Base-by-base conservation (phyloP, 2,113 vertebrate species). In the Globicephala melas region DNA sequence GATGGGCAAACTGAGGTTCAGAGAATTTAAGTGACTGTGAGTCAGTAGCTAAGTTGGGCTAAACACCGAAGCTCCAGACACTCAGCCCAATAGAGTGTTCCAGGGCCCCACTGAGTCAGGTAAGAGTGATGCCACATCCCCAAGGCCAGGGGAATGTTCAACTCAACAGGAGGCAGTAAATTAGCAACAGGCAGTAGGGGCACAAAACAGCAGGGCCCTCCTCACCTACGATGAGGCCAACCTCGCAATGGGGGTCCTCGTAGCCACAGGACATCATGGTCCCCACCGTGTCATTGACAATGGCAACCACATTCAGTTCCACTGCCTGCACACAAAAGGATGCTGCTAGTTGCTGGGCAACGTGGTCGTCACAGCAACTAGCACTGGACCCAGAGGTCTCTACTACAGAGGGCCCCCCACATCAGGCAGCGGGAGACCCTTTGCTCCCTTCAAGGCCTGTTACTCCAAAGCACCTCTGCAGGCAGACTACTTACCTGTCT, bases 261-360 rank as follows among this genome's bases (percentile, higher is more conserved):
- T 99, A 98, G 96, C 98, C 99, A 92, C 98, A 99, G 90, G 99
- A 98, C 98, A 99, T 99, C 99, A 99, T 99, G 93, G 99, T 99
- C 96, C 99, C 99, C 96, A 99, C 99, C 0, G 99, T 99, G 98
- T 99, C 99, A 0, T 99, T 99, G 96, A 99, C 98, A 92, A 99
- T 95, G 10, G 99, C 99, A 97, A 99, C 98, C 74, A 99, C 98
- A 10, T 98, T 94, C 98, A 99, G 90, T 50, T 98, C 97, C 36
- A 79, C 21, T 65, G 98, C 95, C 99, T 99, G 97, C 58, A 97
- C 97, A 98, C 96, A 68, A 94, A 97, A 97, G 95, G 94, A 11
- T 95, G 94, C 17, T 44, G 92, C 80, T 96, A 79, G 95, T 98
- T 98, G 97, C 98, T 87, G 96, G 96, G 98, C 97, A 98, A 98